Conservation (phyloP, 1,140 invertebrate species). For the Drosophila parabipectinata region DNA sequence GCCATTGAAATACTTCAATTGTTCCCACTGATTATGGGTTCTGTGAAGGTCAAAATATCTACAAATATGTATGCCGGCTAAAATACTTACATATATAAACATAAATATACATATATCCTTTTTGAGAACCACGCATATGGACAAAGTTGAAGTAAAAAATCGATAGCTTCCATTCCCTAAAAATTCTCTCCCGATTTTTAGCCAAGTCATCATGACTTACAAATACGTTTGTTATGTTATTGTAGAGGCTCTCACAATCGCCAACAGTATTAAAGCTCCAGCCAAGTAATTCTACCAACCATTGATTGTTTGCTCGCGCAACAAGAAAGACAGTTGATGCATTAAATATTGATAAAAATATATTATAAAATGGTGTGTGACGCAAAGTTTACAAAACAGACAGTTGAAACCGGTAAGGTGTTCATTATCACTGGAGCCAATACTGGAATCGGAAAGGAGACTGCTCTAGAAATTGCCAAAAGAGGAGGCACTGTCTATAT, state of each 20-base stretch:
- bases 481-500: constrained; percentile 91
- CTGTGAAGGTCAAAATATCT: too few relatives aligned
- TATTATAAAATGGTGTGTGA: constrained; percentile 67
- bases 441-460: constrained; percentile 94
- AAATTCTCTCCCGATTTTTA: neutral
- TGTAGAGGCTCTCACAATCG: neutral
- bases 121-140: too few relatives aligned
- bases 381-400: constrained; percentile 83
- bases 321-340: neutral
- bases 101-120: too few relatives aligned
- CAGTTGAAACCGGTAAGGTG: constrained; percentile 88
- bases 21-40: too few relatives aligned
- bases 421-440: constrained; percentile 94
- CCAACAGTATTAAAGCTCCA: neutral
- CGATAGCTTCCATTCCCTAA: too few relatives aligned
- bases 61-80: too few relatives aligned
- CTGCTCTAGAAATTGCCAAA: constrained; percentile 89
- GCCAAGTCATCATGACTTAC: neutral
- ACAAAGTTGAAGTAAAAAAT: too few relatives aligned
- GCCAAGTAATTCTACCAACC: neutral
- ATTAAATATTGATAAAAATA: neutral
- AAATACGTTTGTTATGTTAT: neutral
- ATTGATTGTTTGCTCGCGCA: neutral
- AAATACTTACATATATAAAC: too few relatives aligned
- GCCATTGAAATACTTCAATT: too few relatives aligned